These are phyloP conservation scores for Dasyornis broadbenti DNA, from an alignment of 2,113 vertebrate genomes.

Conservation along the genomic window DNA sequence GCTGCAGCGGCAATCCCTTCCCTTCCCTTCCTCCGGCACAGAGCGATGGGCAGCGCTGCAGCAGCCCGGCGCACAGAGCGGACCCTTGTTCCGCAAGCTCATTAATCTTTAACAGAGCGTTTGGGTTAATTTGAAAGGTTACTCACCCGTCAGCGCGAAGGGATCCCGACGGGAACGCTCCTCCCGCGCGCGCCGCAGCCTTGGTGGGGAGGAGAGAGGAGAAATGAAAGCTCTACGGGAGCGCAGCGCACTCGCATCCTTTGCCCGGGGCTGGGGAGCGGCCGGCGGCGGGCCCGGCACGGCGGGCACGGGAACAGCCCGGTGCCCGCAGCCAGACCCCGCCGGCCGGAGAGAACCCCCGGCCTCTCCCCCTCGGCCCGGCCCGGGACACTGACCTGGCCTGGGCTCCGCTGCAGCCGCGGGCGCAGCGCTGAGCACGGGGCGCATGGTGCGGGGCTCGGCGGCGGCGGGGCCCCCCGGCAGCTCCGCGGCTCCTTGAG, in stretches of 20 bases:
- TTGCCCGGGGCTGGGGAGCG: not conserved
- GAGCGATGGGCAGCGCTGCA: accelerated
- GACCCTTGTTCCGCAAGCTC: not conserved
- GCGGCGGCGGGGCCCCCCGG: not conserved
- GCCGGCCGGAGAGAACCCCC: not conserved
- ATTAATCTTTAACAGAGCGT: not conserved
- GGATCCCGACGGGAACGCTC: not conserved
- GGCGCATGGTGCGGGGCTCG: not conserved
- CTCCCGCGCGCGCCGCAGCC: not conserved
- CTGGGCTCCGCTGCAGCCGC: not conserved
- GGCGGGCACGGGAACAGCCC: not conserved
- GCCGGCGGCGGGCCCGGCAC: not conserved
- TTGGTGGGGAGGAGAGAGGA: not conserved
- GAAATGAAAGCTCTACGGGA: not conserved
- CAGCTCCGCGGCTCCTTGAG: not conserved
- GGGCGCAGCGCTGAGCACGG: not conserved
- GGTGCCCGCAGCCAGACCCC: not conserved
- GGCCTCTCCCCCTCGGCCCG: not conserved
- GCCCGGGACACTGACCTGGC: not conserved
- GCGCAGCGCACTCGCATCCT: not conserved
- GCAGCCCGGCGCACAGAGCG: not conserved
- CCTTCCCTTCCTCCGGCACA: not conserved
- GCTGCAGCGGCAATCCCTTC: not conserved
- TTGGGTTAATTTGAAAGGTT: not conserved
- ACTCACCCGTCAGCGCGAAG: not conserved